phyloP scores from a whole-genome alignment of 2,797 vertebrate species.

The Paratrypauchen microcephalus region DNA sequence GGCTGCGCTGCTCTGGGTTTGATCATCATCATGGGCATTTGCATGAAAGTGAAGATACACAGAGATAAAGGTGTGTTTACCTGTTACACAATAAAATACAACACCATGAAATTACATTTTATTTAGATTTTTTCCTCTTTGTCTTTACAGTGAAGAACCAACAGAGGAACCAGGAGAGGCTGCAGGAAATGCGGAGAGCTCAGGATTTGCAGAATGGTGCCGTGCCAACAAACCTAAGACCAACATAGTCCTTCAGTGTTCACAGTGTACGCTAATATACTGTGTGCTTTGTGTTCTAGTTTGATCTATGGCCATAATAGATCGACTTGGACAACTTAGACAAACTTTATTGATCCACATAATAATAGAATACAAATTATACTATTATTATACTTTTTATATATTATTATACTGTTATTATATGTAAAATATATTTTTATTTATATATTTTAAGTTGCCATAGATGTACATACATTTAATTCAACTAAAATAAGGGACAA shows the following conservation, averaged over 20 bases:
- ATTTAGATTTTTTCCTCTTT: constrained; percentile 15
- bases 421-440: too few species aligned
- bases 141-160: constrained; percentile 45
- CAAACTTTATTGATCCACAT: too few species aligned
- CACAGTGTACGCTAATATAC: background rate
- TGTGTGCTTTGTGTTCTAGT: background rate
- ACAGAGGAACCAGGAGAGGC: constrained; percentile 29
- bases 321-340: too few species aligned
- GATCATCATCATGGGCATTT: constrained; percentile 38
- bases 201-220: background rate
- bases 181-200: constrained; percentile 7
- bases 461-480: too few species aligned
- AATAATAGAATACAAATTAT: too few species aligned
- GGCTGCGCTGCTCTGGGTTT: constrained; percentile 47
- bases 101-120: background rate
- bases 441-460: too few species aligned
- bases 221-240: constrained; percentile 7
- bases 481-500: too few species aligned
- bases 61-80: constrained; percentile 52
- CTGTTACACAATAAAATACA: too few species aligned
- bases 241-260: constrained; percentile 25
- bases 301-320: background rate
- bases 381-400: too few species aligned
- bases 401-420: too few species aligned
- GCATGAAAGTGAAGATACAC: constrained; percentile 56